These are phyloP conservation scores for Psittacula cyanocephala DNA, from an alignment of 2,113 vertebrate genomes.

Conservation along the genomic window DNA sequence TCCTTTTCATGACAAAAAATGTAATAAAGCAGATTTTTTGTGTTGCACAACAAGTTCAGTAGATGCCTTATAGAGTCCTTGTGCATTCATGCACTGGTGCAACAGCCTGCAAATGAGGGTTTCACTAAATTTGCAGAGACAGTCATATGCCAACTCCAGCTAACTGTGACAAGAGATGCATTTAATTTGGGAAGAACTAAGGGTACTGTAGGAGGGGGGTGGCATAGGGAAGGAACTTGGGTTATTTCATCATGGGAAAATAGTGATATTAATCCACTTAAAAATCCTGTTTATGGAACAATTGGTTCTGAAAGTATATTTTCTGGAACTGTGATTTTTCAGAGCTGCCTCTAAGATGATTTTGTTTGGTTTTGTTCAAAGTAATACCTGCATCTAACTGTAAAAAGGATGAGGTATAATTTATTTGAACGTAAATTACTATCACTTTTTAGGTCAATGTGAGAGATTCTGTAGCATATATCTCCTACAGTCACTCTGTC, in stretches of 20 bases:
- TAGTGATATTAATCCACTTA: background rate
- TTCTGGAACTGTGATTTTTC: background rate
- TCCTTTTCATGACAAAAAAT: background rate
- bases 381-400: background rate
- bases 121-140: background rate
- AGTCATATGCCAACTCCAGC: background rate
- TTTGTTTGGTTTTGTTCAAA: background rate
- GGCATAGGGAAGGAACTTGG: background rate
- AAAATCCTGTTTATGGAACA: background rate
- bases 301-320: background rate
- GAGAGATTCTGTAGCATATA: background rate
- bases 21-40: background rate
- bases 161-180: background rate
- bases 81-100: background rate
- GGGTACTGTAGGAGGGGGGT: background rate
- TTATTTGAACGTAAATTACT: background rate
- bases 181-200: background rate
- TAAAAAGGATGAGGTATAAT: background rate
- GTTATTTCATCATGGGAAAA: background rate
- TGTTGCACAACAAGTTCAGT: background rate
- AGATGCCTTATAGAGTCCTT: background rate
- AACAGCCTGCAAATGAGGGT: background rate
- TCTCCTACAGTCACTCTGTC: background rate
- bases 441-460: background rate
- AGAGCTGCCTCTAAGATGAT: background rate